Evolutionary conservation across 2,888 invertebrate species (phyloP).

Genomic region (Apamea epomidion): DNA sequence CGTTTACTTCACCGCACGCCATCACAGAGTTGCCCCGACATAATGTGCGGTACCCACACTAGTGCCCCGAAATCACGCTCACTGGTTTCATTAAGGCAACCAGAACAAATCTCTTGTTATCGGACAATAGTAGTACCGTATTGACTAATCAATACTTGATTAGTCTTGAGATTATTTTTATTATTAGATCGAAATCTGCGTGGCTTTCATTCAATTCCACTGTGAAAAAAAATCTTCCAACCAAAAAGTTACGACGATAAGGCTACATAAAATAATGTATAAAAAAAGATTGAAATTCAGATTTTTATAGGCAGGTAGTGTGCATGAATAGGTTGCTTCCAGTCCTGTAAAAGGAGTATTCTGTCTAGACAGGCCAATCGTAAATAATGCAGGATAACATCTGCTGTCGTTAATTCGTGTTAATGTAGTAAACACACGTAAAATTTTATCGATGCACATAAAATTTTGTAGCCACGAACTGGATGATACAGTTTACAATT

Average conservation of each 20-base stretch:
- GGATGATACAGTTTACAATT: constrained; percentile 34
- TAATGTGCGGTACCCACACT: not conserved
- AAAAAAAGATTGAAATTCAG: constrained; percentile 14
- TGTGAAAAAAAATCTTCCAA: not conserved
- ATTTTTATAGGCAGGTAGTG: constrained; percentile 15
- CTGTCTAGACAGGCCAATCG: constrained; percentile 46
- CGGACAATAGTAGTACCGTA: not conserved
- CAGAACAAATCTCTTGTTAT: not conserved
- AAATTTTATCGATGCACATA: constrained; percentile 43
- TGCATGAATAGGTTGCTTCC: constrained; percentile 12
- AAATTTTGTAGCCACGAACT: constrained; percentile 36
- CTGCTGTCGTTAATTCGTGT: constrained; percentile 31
- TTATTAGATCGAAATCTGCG: not conserved
- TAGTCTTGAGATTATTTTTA: not conserved
- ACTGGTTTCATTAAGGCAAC: not conserved
- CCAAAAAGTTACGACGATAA: not conserved
- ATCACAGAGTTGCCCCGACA: not conserved
- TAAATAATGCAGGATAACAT: constrained; percentile 45
- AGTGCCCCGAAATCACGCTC: not conserved
- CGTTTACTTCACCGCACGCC: not conserved
- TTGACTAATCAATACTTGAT: too few relatives aligned
- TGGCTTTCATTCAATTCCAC: not conserved
- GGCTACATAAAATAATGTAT: not conserved
- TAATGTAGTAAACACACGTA: constrained; percentile 46
- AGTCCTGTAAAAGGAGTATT: constrained; percentile 18